These are phyloP conservation scores for Rhizoglyphus robini DNA, from an alignment of 1,140 invertebrate species.

Conservation along the genomic window DNA sequence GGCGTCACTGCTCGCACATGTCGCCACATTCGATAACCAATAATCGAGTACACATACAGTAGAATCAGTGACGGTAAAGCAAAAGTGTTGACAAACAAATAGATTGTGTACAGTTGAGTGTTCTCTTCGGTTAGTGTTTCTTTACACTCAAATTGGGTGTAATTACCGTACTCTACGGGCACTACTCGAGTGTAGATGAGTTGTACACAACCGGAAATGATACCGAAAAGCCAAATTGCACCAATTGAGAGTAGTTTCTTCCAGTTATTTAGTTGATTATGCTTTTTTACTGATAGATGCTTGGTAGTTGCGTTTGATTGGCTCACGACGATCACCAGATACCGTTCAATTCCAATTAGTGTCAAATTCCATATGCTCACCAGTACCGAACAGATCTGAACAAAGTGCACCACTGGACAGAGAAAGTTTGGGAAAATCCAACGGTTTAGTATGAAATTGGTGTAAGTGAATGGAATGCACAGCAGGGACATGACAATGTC, in stretches of 20 bases:
- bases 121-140: slow-evolving; percentile 29
- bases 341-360: slow-evolving; percentile 35
- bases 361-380: slow-evolving; percentile 35
- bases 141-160: slow-evolving; percentile 33
- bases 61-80: slow-evolving; percentile 38
- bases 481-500: slow-evolving; percentile 37
- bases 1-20: no score
- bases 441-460: slow-evolving; percentile 34
- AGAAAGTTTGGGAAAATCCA: slow-evolving; percentile 34
- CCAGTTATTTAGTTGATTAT: no score
- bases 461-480: slow-evolving; percentile 37
- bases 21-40: slow-evolving; percentile 35
- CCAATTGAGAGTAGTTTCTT: slow-evolving; percentile 7
- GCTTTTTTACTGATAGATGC: no score
- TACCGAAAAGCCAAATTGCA: slow-evolving; percentile 37
- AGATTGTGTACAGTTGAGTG: slow-evolving; percentile 32
- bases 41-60: slow-evolving; percentile 37
- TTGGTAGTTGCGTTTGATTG: neutral
- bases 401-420: slow-evolving; percentile 33
- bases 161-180: slow-evolving; percentile 27
- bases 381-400: slow-evolving; percentile 34
- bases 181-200: slow-evolving; percentile 34
- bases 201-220: slow-evolving; percentile 34
- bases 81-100: slow-evolving; percentile 40
- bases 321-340: slow-evolving; percentile 32